Evolutionary conservation across 1,140 invertebrate species (phyloP), one percentile per base, ranked within the genome.

Genomic region (Scylla paramamosain): DNA sequence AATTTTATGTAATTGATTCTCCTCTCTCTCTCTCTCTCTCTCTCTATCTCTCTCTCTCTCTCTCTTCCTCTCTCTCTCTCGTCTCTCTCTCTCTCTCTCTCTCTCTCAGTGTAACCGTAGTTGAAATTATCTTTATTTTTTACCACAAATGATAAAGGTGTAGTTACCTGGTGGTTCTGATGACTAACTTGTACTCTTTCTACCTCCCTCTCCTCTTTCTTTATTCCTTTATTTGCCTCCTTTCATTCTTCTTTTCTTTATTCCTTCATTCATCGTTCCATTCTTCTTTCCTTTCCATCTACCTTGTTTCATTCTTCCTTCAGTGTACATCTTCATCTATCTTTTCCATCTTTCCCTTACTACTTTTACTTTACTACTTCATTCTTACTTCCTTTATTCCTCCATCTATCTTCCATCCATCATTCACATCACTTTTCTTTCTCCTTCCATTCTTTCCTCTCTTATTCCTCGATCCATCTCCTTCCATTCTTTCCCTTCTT

Each of bases 71-170:
- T 90, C 45, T 90, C 45, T 90, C 45, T n/a, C n/a, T n/a, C n/a
- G n/a, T 59, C 29, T 46, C 39, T 91, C 48, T 91, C 48, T 90
- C 45, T 90, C 88, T 90, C 45, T 90, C 45, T 90, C 88, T 90
- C 45, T 90, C 45, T 90, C 45, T 90, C 45, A 16, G 28, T 88
- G 14, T 39, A 39, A 39, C 6, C 39, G 39, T 2, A 39, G 1
- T 6, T 39, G 39, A 39, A 39, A 6, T 39, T 1, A 39, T 39
- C 39, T 39, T 39, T 39, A 6, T 39, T 39, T 39, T 39, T 39
- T 2, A 39, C 39, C n/a, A n/a, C n/a, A n/a, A n/a, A n/a, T n/a
- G n/a, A n/a, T n/a, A n/a, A n/a, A n/a, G n/a, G n/a, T n/a, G n/a
- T n/a, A n/a, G n/a, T 39, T 39, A 39, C 39, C 1, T 39, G 39